Base-by-base conservation (phyloP, 1,140 invertebrate species). In the Drosophila littoralis region DNA sequence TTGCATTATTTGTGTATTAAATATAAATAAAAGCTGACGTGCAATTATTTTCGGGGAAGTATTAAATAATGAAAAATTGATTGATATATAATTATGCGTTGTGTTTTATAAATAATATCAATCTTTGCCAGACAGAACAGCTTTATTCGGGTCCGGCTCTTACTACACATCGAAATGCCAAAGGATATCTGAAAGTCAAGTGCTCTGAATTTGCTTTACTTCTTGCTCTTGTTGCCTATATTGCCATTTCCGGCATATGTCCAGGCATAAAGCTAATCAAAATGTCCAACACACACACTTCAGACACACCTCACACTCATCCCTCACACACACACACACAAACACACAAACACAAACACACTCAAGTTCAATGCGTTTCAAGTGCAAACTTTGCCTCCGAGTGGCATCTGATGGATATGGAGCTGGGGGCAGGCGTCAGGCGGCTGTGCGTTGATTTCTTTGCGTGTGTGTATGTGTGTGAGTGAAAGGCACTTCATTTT, bases 181-280 rank as follows among this genome's bases (percentile, higher is more conserved):
- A 58, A 28, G 70, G 64, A 73, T 73, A 73, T 73, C 40, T 40
- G 9, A 52, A 33, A 60, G 64, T 68, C 70, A 67, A 72, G 63
- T 52, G 54, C 10, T 50, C 9, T 15, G 43, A 40, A 33, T 48
- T 50, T 66, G 9, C 22, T 10, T 46, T 45, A n/a, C 52, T 73
- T 59, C 15, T 75, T 48, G 54, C 42, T 50, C 10, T 50, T 51
- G 36, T 45, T 67, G 68, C 54, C 54, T 65, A 60, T 55, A 52
- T 60, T 73, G 68, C 77, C 69, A 70, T 77, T 75, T 85, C 79
- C 79, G 78, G 78, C 54, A 78, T 77, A 75, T 64, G 74, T 64
- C 66, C 78, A 81, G 75, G 54, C 75, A 85, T 80, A 79, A 76
- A 86, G 82, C 82, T 86, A 85, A 85, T 85, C 82, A 85, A 86